These are phyloP conservation scores for Eurois occulta DNA, from an alignment of 2,888 invertebrate species.

Conservation along the genomic window DNA sequence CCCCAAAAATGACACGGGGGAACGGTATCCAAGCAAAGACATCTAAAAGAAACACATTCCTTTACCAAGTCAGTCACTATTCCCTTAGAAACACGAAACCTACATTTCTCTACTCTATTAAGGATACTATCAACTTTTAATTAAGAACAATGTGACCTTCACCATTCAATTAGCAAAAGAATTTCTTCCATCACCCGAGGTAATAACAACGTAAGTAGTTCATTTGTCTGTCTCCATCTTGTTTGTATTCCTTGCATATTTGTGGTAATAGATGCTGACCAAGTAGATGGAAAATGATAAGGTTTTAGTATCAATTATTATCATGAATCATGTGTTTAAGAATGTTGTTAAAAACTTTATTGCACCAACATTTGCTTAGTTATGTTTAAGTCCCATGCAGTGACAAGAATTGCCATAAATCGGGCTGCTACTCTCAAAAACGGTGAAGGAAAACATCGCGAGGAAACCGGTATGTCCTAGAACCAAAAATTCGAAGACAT, in stretches of 20 bases:
- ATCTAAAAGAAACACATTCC: not conserved
- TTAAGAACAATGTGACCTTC: slow-evolving; percentile 42
- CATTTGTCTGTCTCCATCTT: slow-evolving; percentile 36
- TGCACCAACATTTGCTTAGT: not conserved
- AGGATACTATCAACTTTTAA: slow-evolving; percentile 53
- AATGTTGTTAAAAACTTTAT: slow-evolving; percentile 10
- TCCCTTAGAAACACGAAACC: slow-evolving; percentile 1
- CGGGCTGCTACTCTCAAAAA: no score
- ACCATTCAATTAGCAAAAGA: slow-evolving; percentile 59
- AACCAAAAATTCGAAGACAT: no score
- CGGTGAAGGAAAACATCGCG: no score
- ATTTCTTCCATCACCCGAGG: slow-evolving; percentile 35
- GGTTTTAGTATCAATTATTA: slow-evolving; percentile 12
- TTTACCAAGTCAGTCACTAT: not conserved
- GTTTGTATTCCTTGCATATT: slow-evolving; percentile 48
- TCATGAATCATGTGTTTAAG: not conserved
- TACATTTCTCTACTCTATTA: slow-evolving; percentile 22
- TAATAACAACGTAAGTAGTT: slow-evolving; percentile 49
- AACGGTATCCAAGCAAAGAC: not conserved
- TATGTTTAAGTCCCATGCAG: not conserved
- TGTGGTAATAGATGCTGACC: slow-evolving; percentile 31
- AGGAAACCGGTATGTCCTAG: no score
- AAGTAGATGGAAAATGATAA: slow-evolving; percentile 19
- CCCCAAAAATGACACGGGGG: not conserved
- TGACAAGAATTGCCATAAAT: not conserved